A percentile compares a stretch with the other conserved stretches of the same genome.
These are phyloP conservation scores for Muscina levida DNA, from an alignment of 2,888 invertebrate genomes.

Conservation along the genomic window DNA sequence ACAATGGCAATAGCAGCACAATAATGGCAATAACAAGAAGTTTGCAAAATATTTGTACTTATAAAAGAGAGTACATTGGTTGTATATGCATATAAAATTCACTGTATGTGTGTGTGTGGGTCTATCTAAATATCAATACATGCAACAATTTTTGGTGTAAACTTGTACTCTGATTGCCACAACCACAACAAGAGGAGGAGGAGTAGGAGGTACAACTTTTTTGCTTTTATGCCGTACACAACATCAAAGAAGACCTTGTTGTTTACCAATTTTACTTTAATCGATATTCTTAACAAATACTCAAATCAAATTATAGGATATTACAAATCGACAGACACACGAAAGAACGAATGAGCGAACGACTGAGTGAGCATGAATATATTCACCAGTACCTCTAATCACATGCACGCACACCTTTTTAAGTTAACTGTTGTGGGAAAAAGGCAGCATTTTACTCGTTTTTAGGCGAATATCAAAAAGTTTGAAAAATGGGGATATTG, in stretches of 20 bases:
- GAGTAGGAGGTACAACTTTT: neutral
- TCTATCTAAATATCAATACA: neutral
- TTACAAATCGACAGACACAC: neutral
- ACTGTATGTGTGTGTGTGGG: no score
- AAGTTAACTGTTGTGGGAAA: no score
- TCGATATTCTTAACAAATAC: constrained; percentile 56
- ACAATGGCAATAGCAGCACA: neutral
- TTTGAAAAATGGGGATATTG: neutral
- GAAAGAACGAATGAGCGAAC: neutral
- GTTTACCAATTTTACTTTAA: constrained; percentile 46
- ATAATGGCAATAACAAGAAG: neutral
- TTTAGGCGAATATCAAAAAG: constrained; percentile 7
- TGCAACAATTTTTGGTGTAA: constrained; percentile 43
- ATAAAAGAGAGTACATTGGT: no score
- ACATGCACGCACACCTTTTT: neutral
- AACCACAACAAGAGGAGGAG: constrained; percentile 12
- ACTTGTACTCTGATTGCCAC: neutral
- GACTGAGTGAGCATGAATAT: constrained; percentile 5
- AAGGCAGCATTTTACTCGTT: constrained; percentile 7
- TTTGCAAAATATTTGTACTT: no score
- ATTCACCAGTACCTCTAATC: constrained; percentile 7
- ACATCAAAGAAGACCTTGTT: neutral
- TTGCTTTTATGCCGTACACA: neutral
- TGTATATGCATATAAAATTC: no score
- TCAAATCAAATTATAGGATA: constrained; percentile 53